Base-by-base conservation (phyloP, 1,140 invertebrate species). In the Drosophila ogumai region DNA sequence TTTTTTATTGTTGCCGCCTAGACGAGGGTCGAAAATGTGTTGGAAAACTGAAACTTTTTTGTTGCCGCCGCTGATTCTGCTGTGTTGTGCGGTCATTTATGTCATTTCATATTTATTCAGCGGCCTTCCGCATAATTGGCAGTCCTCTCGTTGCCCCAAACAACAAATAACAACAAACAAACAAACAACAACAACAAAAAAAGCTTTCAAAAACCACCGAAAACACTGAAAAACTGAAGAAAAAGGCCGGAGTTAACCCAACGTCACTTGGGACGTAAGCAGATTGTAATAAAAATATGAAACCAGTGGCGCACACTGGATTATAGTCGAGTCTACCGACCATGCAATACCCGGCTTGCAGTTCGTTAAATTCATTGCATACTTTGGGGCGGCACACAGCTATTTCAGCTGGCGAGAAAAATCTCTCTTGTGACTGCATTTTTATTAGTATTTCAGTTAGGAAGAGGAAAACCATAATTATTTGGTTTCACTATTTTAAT, bases 21-120 rank as follows among this genome's bases (percentile, higher is more conserved):
- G 82, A 87, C 82, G 72, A 87, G 82, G 82, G 82, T 87, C 64
- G 59, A 57, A 76, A 60, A 54, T 46, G 34, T 54, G 68, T 49
- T 74, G 61, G 56, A 38, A 55, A 56, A 64, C 59, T 55, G 50
- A 43, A 66, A 50, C 63, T 60, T 69, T 69, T 77, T 57, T 47
- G 52, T 41, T 67, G 49, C 64, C 52, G 47, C 34, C 36, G 10
- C 41, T 38, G 44, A 40, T 60, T 55, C 32, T 36, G 67, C 41
- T 72, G 40, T 73, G 72, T 63, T 73, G 59, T 64, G 52, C 60
- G 82, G 79, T 79, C 71, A 82, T 87, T 87, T 88, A 88, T 88
- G 82, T 88, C 84, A 79, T 88, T 88, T 88, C 75, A 77, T 88
- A 87, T 87, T 87, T 88, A 88, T 82, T 88, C 75, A 71, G 80